These are phyloP conservation scores for Hesperophylax magnus DNA, from an alignment of 1,140 invertebrate genomes.

Conservation along the genomic window DNA sequence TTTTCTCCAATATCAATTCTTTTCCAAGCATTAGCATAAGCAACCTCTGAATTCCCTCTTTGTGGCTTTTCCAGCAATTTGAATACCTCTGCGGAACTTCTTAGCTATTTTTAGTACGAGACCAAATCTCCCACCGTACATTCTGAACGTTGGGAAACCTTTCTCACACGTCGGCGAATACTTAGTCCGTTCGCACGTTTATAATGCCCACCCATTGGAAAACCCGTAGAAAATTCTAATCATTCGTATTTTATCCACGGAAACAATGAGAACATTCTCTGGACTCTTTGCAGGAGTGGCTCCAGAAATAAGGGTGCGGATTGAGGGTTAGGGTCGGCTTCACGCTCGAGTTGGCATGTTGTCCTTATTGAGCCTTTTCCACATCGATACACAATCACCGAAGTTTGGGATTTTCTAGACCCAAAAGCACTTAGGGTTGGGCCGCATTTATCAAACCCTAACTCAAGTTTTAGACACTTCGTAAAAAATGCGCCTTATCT, in stretches of 20 bases:
- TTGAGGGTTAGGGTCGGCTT: slow-evolving; percentile 22
- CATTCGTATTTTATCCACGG: not conserved
- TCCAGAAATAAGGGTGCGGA: not conserved
- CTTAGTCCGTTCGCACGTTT: slow-evolving; percentile 9
- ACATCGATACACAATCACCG: slow-evolving; percentile 49
- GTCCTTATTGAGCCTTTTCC: slow-evolving; percentile 54
- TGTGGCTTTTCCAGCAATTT: slow-evolving; percentile 18
- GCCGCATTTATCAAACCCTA: not conserved
- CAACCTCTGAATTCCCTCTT: slow-evolving; percentile 11
- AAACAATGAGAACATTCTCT: not conserved
- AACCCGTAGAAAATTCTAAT: not conserved
- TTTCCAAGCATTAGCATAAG: slow-evolving; percentile 20
- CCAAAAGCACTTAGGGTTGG: slow-evolving; percentile 27
- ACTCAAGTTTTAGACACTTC: not conserved
- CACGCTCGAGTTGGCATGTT: slow-evolving; percentile 44
- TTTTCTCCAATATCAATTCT: not conserved
- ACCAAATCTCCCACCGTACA: slow-evolving; percentile 14
- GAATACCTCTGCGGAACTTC: slow-evolving; percentile 6
- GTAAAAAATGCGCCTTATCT: not conserved
- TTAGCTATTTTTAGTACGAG: slow-evolving; percentile 24
- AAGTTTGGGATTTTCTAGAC: slow-evolving; percentile 44
- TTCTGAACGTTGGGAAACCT: slow-evolving; percentile 22
- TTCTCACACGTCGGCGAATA: slow-evolving; percentile 33
- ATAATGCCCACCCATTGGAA: slow-evolving; percentile 1
- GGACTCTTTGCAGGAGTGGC: slow-evolving; percentile 2